Evolutionary conservation across 2,888 invertebrate genomes (phyloP).

Genomic region (Ochlodes sylvanus): DNA sequence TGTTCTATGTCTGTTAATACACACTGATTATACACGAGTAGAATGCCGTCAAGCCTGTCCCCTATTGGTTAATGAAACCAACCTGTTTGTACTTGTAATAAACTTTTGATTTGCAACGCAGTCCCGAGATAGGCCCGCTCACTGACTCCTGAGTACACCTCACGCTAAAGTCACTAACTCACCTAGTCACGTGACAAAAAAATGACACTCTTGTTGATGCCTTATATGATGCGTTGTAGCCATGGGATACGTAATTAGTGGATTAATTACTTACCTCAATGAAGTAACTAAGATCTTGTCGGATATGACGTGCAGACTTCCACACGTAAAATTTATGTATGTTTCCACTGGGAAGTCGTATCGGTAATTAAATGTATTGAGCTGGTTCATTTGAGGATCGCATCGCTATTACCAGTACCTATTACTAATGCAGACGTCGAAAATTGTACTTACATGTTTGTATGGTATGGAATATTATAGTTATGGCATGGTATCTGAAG

Average conservation of each 20-base stretch:
- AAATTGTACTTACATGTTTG: too few species aligned
- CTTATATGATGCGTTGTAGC: neutral
- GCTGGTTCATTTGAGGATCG: too few species aligned
- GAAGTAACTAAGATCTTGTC: neutral
- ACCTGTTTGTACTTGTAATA: conserved; percentile 47
- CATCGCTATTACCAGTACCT: too few species aligned
- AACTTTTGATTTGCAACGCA: conserved; percentile 48
- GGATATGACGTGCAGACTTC: neutral
- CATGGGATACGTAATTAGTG: neutral
- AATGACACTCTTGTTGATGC: neutral
- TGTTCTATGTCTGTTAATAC: conserved; percentile 37
- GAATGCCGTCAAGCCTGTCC: conserved; percentile 51
- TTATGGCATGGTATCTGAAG: too few species aligned
- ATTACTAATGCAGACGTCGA: too few species aligned
- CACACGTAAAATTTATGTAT: too few species aligned
- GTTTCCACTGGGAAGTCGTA: too few species aligned
- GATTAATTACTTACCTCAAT: neutral
- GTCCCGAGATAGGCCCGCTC: conserved; percentile 29
- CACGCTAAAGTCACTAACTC: too few species aligned
- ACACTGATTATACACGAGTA: conserved; percentile 43
- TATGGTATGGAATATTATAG: too few species aligned
- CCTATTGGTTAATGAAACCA: conserved; percentile 47
- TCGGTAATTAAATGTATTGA: too few species aligned
- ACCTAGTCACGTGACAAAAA: neutral
- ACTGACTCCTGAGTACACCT: too few species aligned